A percentile compares a stretch with the other conserved stretches of the same genome.
These are phyloP conservation scores for Coccyzus lansbergi DNA, from an alignment of 2,797 vertebrate genomes.

Conservation along the genomic window DNA sequence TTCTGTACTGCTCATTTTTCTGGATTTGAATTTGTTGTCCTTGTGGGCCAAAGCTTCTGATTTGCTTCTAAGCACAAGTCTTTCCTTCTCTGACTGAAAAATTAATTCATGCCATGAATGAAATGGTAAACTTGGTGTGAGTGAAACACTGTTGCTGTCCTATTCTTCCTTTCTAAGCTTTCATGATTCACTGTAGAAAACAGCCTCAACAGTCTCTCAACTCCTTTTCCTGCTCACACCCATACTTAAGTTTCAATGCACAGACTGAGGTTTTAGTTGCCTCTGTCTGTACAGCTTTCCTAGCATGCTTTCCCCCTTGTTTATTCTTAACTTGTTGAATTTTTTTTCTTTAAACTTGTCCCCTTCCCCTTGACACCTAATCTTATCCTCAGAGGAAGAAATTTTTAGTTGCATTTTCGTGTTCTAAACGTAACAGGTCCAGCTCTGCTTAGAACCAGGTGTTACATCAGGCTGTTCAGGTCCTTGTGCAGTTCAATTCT, in stretches of 20 bases:
- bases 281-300: background rate
- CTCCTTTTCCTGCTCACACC: background rate
- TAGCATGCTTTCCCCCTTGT: background rate
- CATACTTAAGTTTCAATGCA: background rate
- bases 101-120: background rate
- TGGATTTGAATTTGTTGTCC: background rate
- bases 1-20: background rate
- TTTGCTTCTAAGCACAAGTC: background rate
- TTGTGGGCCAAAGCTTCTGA: background rate
- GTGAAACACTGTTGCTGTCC: background rate
- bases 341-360: background rate
- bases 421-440: background rate
- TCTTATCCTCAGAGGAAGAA: background rate
- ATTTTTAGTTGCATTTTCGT: background rate
- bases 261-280: background rate
- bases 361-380: background rate
- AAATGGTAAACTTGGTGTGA: background rate
- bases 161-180: background rate
- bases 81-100: background rate
- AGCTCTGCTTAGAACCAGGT: background rate
- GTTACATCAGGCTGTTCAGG: background rate
- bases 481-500: background rate
- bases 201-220: background rate
- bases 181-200: background rate
- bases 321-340: background rate